Percentiles rank a stretch among this genome's conserved stretches.
These are phyloP conservation scores for Spodoptera litura DNA, from an alignment of 1,140 invertebrate genomes.

Conservation along the genomic window DNA sequence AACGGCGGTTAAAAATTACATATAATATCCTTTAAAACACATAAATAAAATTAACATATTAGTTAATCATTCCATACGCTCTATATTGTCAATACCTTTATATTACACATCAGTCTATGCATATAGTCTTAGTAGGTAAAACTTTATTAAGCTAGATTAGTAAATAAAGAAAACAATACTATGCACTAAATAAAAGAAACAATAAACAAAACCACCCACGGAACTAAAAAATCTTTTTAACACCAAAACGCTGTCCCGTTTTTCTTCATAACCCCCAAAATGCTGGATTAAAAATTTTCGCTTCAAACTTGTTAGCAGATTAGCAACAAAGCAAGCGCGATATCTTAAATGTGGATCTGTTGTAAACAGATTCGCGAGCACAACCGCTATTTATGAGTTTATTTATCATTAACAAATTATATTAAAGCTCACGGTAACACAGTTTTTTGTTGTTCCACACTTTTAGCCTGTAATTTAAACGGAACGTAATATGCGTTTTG, in stretches of 20 bases:
- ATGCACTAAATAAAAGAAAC: not conserved
- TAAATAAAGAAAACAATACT: not conserved
- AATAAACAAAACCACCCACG: constrained; percentile 26
- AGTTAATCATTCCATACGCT: no score
- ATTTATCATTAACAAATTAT: constrained; percentile 87
- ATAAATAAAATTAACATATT: no score
- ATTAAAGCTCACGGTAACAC: constrained; percentile 76
- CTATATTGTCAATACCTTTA: no score
- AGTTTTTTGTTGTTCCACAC: constrained; percentile 67
- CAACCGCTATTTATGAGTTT: constrained; percentile 85
- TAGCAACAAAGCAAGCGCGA: constrained; percentile 80
- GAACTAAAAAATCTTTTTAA: constrained; percentile 50
- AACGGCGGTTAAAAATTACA: no score
- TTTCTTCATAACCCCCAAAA: constrained; percentile 75
- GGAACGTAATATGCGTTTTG: constrained; percentile 59
- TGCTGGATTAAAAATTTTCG: constrained; percentile 81
- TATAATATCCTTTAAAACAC: no score
- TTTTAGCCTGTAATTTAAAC: constrained; percentile 59
- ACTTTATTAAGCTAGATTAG: no score
- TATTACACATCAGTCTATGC: no score
- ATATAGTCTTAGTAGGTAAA: no score
- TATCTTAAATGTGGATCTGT: constrained; percentile 85
- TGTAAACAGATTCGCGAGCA: constrained; percentile 83
- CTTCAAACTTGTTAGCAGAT: constrained; percentile 83
- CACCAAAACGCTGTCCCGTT: constrained; percentile 56